Percentiles rank a stretch among this genome's conserved stretches.
Evolutionary conservation across 2,113 vertebrate genomes (phyloP).

Genomic region (Otocyon megalotis): DNA sequence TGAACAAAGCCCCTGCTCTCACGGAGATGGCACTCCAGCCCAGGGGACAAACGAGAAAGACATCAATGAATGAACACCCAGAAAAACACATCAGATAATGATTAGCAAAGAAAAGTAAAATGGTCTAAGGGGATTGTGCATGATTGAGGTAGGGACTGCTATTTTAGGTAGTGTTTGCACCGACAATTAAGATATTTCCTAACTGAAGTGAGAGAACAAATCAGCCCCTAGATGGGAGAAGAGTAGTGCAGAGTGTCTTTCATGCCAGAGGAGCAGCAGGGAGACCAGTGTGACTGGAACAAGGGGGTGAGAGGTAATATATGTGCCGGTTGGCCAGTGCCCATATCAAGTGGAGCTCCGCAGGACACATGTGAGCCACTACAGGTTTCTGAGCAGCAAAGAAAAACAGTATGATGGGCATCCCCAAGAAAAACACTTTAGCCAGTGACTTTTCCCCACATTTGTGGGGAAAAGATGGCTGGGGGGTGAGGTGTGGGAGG

Average conservation of each 20-base stretch:
- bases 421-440: not conserved
- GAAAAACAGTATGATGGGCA: not conserved
- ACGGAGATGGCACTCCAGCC: not conserved
- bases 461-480: rapidly evolving
- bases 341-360: not conserved
- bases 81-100: not conserved
- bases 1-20: not conserved
- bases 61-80: not conserved
- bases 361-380: rapidly evolving
- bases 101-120: not conserved
- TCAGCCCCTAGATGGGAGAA: too few relatives aligned
- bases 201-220: not conserved
- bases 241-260: rapidly evolving
- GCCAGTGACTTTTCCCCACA: not conserved
- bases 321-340: rapidly evolving
- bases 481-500: not conserved
- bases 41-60: not conserved
- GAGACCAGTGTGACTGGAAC: not conserved
- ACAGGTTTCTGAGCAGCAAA: not conserved
- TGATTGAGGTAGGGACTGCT: not conserved
- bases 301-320: too few relatives aligned
- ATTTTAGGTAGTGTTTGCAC: not conserved
- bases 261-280: not conserved
- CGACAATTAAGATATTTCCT: not conserved
- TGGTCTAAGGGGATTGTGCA: too few relatives aligned